Base-by-base conservation (phyloP, 2,113 vertebrate genomes). In the Rhinolophus sinicus region DNA sequence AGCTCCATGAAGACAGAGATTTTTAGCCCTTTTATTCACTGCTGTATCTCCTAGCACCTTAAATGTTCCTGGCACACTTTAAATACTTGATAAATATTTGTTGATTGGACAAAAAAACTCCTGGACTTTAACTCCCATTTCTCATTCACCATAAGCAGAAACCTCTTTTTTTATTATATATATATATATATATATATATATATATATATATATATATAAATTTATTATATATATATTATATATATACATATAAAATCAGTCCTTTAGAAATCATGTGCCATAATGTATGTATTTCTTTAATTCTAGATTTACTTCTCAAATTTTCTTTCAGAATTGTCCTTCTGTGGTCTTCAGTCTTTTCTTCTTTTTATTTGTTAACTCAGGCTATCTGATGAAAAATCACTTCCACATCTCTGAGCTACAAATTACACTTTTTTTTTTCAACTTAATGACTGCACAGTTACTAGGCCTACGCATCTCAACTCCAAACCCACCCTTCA, bases 281-380 rank as follows among this genome's bases (percentile, higher is more conserved):
- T 8, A 40, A 58, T 60, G 11, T 56, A 58, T 60, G 11, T 56
- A 83, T 88, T 60, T 6, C 11, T 56, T 78, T 86, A 87, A 73
- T 91, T 87, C 56, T 60, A 69, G 33, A 52, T 69, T 93, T 88
- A 82, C n/a, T 93, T n/a, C 64, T 67, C n/a, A 89, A 26, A 35
- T 67, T 88, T 44, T 44, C 24, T 60, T 84, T 70, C 77, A 40
- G 33, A 93, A 40, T 60, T n/a, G 30, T 77, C n/a, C 52, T 44
- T 38, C 35, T 83, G 26, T 58, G n/a, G 24, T 75, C 3, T 33
- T 69, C 50, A 82, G 28, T 3, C 13, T 52, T 95, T 78, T 78
- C 62, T 78, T 77, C 6, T 18, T 65, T 88, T 54, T 87, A 62
- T 52, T 75, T 91, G 4, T 80, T 87, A 73, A 47, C n/a, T 60